Evolutionary conservation across 2,888 invertebrate species (phyloP).

Genomic region (Rotaria sp.): DNA sequence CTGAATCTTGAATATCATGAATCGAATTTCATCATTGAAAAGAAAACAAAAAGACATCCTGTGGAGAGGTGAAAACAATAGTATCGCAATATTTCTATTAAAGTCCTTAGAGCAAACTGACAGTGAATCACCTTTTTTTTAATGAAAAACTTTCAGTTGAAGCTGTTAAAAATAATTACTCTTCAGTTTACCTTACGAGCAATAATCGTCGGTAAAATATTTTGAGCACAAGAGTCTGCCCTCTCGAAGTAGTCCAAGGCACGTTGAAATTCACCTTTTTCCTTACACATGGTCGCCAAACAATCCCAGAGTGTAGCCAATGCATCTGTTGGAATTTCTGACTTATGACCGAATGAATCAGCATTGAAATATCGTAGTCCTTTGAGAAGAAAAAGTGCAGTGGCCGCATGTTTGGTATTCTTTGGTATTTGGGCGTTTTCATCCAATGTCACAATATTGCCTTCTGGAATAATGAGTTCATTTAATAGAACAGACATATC

Average conservation of each 20-base stretch:
- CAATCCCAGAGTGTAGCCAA: slow-evolving; percentile 5
- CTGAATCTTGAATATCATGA: no score
- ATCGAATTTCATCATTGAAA: no score
- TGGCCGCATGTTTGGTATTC: not conserved
- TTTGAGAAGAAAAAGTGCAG: not conserved
- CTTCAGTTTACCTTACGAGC: not conserved
- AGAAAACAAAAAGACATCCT: no score
- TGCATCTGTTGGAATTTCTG: not conserved
- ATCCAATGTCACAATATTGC: not conserved
- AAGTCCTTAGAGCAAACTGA: no score
- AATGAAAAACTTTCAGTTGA: no score
- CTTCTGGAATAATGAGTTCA: not conserved
- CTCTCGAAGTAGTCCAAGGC: no score
- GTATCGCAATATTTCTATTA: no score
- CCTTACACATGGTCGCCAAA: not conserved
- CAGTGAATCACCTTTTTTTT: no score
- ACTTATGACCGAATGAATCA: not conserved
- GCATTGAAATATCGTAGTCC: not conserved
- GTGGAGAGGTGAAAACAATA: no score
- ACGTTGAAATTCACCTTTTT: not conserved
- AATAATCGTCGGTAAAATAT: not conserved
- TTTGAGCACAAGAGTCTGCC: no score
- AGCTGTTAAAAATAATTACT: no score
- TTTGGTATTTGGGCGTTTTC: not conserved
- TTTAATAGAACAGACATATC: not conserved